phyloP scores from a whole-genome alignment of 2,888 invertebrate species.

The Eumerus sabulonum region DNA sequence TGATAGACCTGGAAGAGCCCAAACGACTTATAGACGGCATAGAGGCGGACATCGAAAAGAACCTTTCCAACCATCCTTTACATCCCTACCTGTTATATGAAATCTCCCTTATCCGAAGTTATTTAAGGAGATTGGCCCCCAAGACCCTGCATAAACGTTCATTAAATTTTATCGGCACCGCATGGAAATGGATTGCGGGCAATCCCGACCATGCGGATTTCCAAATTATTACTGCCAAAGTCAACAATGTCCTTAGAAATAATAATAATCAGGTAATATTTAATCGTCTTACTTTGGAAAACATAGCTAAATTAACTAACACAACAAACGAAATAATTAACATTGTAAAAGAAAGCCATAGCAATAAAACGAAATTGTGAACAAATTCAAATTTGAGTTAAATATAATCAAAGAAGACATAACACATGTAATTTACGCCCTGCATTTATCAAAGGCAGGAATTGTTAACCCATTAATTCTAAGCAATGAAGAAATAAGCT shows the following conservation, averaged over 20 bases:
- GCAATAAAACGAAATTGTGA: neutral
- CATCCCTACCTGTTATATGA: neutral
- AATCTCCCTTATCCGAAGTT: slow-evolving; percentile 6
- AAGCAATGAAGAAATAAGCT: neutral
- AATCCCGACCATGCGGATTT: slow-evolving; percentile 39
- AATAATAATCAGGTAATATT: slow-evolving; percentile 26
- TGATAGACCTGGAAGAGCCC: slow-evolving; percentile 26
- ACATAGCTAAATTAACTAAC: slow-evolving; percentile 3
- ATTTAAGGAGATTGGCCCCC: neutral
- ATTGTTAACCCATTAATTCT: slow-evolving; percentile 45
- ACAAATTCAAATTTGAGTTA: neutral
- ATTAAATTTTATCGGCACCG: slow-evolving; percentile 21
- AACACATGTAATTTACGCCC: neutral
- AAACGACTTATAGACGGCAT: neutral
- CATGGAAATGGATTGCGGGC: slow-evolving; percentile 36
- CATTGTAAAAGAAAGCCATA: neutral
- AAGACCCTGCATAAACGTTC: slow-evolving; percentile 21
- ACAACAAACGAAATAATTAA: neutral
- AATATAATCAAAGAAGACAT: neutral
- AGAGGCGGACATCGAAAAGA: neutral
- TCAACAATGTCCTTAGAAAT: slow-evolving; percentile 24
- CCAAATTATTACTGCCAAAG: neutral
- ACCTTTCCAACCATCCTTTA: neutral
- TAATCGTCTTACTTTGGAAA: neutral
- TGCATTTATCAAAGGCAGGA: neutral